These are phyloP conservation scores for Planococcus citri DNA, from an alignment of 1,140 invertebrate genomes.

Conservation along the genomic window DNA sequence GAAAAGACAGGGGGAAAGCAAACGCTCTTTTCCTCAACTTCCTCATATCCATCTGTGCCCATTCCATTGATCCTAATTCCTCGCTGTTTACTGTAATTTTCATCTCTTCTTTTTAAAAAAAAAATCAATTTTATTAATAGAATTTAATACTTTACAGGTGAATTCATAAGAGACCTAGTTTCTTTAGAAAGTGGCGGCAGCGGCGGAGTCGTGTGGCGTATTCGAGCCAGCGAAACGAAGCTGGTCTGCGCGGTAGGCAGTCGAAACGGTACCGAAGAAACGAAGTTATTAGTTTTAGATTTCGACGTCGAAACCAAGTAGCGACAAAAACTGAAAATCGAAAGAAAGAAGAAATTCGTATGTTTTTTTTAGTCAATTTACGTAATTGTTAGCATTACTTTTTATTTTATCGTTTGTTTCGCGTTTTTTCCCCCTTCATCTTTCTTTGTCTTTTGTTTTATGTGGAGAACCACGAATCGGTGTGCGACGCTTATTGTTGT, in stretches of 20 bases:
- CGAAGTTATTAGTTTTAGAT: constrained; percentile 92
- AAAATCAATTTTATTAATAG: not conserved
- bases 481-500: no score
- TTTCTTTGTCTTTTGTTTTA: not conserved
- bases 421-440: not conserved
- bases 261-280: constrained; percentile 96
- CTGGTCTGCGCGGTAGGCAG: constrained; percentile 96
- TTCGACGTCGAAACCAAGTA: constrained; percentile 69
- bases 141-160: constrained; percentile 44
- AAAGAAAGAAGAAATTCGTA: not conserved
- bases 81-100: no score
- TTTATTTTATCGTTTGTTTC: no score
- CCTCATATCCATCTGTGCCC: no score
- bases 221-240: constrained; percentile 89
- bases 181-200: constrained; percentile 86
- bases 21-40: no score
- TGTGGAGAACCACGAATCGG: not conserved
- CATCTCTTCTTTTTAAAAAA: not conserved
- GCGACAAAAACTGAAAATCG: constrained; percentile 13
- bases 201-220: constrained; percentile 97
- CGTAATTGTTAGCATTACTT: not conserved
- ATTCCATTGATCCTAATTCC: no score
- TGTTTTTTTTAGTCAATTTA: constrained; percentile 10
- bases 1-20: no score
- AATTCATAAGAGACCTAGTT: constrained; percentile 92